phyloP scores from a whole-genome alignment of 2,113 vertebrate species.

The Eleginops maclovinus region DNA sequence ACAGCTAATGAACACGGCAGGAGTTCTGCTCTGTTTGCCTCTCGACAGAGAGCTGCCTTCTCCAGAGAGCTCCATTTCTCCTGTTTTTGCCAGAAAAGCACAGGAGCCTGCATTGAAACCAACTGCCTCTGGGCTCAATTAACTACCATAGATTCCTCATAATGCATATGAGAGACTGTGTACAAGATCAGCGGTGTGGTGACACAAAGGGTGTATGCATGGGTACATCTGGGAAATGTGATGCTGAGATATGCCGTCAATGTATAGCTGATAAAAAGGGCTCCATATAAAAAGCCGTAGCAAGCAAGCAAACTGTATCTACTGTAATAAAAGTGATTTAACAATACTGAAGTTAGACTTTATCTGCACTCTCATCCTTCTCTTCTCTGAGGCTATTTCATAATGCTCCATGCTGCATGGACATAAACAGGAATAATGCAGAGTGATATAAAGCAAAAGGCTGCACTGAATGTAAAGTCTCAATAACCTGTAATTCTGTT shows the following conservation, averaged over 20 bases:
- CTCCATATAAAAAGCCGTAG: neutral
- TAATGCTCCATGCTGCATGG: neutral
- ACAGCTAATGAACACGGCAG: slow-evolving; percentile 80
- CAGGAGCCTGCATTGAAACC: slow-evolving; percentile 72
- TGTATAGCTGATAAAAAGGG: slow-evolving; percentile 24
- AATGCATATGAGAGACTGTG: slow-evolving; percentile 71
- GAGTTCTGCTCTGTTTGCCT: slow-evolving; percentile 79
- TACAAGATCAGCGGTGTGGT: slow-evolving; percentile 34
- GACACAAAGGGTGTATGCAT: slow-evolving; percentile 21
- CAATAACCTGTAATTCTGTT: neutral
- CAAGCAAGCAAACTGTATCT: neutral
- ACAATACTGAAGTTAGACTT: neutral
- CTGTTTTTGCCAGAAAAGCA: slow-evolving; percentile 68
- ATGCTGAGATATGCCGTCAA: slow-evolving; percentile 23
- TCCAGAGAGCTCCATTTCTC: slow-evolving; percentile 63
- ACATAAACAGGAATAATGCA: neutral
- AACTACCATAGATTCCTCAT: slow-evolving; percentile 76
- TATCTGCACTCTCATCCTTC: neutral
- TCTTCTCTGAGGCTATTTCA: slow-evolving; percentile 1
- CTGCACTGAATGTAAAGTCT: neutral
- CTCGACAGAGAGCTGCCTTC: slow-evolving; percentile 69
- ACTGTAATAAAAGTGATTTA: slow-evolving; percentile 5
- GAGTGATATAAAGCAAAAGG: neutral
- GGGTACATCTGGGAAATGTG: slow-evolving; percentile 17
- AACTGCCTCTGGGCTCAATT: slow-evolving; percentile 82